Percentiles rank a stretch among this genome's conserved stretches.
Conservation (phyloP, 2,113 vertebrate species). For the Raphicerus campestris region DNA sequence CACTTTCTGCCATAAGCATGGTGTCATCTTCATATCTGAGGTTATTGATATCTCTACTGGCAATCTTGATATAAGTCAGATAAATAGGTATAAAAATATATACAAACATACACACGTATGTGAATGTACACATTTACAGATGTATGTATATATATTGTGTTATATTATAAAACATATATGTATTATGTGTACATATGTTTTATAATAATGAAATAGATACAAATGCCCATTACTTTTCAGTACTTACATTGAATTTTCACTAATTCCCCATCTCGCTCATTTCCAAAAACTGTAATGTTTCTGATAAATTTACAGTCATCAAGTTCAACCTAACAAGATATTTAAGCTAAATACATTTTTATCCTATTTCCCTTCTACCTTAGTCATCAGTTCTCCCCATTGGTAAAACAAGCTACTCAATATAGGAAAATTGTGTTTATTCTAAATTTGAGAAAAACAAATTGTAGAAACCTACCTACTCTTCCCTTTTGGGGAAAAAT, state of each 20-base stretch:
- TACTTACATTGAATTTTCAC: background rate
- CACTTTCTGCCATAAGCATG: no score
- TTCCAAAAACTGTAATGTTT: conserved; percentile 1
- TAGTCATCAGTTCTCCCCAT: background rate
- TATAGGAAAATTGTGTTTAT: background rate
- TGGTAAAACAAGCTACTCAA: background rate
- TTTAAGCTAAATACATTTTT: conserved; percentile 3
- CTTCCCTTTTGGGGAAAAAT: background rate
- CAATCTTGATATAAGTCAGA: background rate
- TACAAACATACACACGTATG: background rate
- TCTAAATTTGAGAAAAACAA: background rate
- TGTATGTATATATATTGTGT: background rate
- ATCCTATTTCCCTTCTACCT: background rate
- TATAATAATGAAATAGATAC: background rate
- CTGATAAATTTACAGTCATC: background rate
- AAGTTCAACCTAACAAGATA: background rate
- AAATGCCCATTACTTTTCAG: background rate
- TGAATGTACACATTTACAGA: background rate
- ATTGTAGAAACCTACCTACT: background rate
- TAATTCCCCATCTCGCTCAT: background rate
- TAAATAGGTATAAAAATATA: background rate
- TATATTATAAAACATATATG: background rate
- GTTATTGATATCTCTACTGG: no score
- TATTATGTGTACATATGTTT: background rate
- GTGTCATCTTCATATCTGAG: no score